Base-by-base conservation (phyloP, 2,797 vertebrate species). In the Falco cherrug region DNA sequence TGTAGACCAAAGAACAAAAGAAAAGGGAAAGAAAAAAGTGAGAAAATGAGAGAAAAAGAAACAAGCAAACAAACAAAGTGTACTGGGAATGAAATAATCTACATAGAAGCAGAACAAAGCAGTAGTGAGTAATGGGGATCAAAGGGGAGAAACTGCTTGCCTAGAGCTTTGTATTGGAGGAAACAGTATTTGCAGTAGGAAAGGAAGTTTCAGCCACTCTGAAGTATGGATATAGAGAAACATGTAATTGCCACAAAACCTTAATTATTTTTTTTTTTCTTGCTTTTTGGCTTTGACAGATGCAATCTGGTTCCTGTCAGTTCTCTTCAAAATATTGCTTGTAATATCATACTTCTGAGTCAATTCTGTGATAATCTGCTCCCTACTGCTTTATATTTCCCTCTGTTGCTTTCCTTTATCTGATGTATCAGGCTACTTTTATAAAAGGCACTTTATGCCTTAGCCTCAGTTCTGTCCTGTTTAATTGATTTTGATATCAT, bases 301-400 rank as follows among this genome's bases (percentile, higher is more conserved):
- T 86, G 61, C 95, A 90, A 95, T 96, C 85, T 96, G 93, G 73
- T 84, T 95, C 67, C 73, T 95, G 95, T 81, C 94, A 93, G 33
- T 64, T 61, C 35, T 84, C 70, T 93, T 96, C 89, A 90, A 88
- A 95, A 81, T 67, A 76, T 60, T 93, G 43, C 86, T 95, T 93
- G 43, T 88, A 86, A 51, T 71, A 91, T 33, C 67, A 54, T 68
- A 69, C 86, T 93, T 96, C 78, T 61, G 51, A 90, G 61, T 75
- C 17, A 76, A 37, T 60, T 84, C 53, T 68, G 64, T 91, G 87
- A 84, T 94, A 86, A 88, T 93, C 47, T 87, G 21, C 47, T 90
- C 67, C 56, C 56, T 84, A 31, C 56, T 93, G 68, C 33, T 65
- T 83, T 89, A 41, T 57, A 76, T 80, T 89, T 84, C 57, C 20